These are phyloP conservation scores for Labia minor DNA, from an alignment of 2,888 invertebrate species.

Conservation along the genomic window DNA sequence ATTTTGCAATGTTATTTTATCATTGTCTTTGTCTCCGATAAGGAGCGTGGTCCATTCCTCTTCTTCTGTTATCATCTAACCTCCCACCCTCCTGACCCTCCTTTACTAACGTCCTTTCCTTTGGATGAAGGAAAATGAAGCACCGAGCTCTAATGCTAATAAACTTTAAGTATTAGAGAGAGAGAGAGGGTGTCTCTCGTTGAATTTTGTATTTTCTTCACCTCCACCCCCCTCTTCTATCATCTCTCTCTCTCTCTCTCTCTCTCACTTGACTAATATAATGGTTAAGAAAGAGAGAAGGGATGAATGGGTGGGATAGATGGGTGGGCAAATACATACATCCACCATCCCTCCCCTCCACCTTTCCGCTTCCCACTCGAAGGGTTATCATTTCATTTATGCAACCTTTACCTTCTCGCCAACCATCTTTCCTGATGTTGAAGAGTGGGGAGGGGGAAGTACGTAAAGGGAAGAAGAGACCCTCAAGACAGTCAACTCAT, in stretches of 20 bases:
- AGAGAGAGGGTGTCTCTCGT: neutral
- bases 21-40: neutral
- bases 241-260: neutral
- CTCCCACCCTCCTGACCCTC: neutral
- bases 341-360: too few relatives aligned
- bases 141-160: neutral
- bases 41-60: neutral
- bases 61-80: neutral
- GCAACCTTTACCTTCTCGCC: slow-evolving; percentile 2
- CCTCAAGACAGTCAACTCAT: too few relatives aligned
- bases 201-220: neutral
- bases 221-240: too few relatives aligned
- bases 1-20: neutral
- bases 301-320: neutral
- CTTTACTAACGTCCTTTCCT: neutral
- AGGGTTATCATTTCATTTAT: slow-evolving; percentile 13
- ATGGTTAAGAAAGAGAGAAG: neutral
- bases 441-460: neutral
- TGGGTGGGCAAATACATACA: neutral
- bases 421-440: neutral
- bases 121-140: slow-evolving; percentile 1
- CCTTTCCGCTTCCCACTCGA: neutral
- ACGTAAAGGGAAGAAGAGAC: too few relatives aligned
- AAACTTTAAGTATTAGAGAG: slow-evolving; percentile 13
- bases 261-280: too few relatives aligned